Evolutionary conservation across 2,888 invertebrate genomes (phyloP), one percentile per base, ranked within the genome.

Genomic region (Cephalotes varians): DNA sequence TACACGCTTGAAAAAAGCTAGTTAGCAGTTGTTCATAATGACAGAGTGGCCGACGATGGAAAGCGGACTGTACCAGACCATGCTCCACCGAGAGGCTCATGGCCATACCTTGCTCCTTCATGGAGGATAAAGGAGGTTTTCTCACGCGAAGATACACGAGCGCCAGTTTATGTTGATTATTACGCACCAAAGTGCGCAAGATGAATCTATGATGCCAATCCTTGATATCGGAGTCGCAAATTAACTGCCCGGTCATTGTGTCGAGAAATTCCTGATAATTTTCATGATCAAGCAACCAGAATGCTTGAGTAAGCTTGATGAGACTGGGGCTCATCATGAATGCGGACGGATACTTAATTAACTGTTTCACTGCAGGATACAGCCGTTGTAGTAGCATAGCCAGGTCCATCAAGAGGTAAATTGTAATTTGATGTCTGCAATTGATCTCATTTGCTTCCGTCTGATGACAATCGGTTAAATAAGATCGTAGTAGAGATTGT

Each of bases 261-360:
- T 94, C 93, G 28, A 94, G 83, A 34, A 94, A 94, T 3, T 92
- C 98, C 94, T 97, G 96, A 94, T 97, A 98, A 92, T 98, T 97
- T 82, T 97, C 97, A 92, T 98, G 98, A 95, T 99, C 98, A 18
- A 99, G 95, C 89, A 97, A 96, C 98, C 98, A 98, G 93, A 98
- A 97, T 0, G 97, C 98, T 91, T 98, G 98, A 0, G 98, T 97
- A 0, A 97, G 96, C 93, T 98, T 97, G 37, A 97, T 97, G 0
- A 97, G 94, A 0, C 97, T 96, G 25, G 97, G 96, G 77, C 96
- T 96, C 5, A 98, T 94, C 74, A 97, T 96, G 90, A 98, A 98
- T 88, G 97, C 97, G 0, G 97, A 96, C 0, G 98, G 97, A 94
- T 98, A 98, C 92, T 97, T 97, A 92, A 97, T 96, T 69, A 98